Conservation (phyloP, 2,797 vertebrate genomes). For the Sebastiscus albofasciatus region DNA sequence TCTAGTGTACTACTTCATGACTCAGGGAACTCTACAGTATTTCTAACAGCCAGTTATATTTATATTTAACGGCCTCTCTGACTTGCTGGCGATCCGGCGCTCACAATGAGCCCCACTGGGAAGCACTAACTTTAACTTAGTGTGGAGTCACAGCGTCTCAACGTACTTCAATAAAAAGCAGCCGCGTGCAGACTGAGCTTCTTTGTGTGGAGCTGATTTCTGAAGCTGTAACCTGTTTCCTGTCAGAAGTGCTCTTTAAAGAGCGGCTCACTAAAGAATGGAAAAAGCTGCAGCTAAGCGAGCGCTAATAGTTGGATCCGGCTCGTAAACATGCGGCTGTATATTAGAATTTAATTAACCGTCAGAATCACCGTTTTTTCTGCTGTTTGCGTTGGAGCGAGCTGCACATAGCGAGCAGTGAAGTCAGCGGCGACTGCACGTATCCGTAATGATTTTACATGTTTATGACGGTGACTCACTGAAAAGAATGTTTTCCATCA, state of each 20-base stretch:
- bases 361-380: constrained; percentile 42
- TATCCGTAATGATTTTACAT: constrained; percentile 52
- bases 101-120: constrained; percentile 59
- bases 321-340: constrained; percentile 44
- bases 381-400: constrained; percentile 43
- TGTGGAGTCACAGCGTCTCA: constrained; percentile 46
- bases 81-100: neutral
- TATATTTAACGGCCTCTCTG: constrained; percentile 51
- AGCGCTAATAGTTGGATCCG: constrained; percentile 32
- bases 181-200: constrained; percentile 30
- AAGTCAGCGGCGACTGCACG: constrained; percentile 24
- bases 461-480: constrained; percentile 46
- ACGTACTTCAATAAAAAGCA: constrained; percentile 31
- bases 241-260: constrained; percentile 54
- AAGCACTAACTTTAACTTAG: constrained; percentile 34
- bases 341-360: constrained; percentile 50
- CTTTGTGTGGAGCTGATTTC: constrained; percentile 51
- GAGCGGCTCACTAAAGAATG: constrained; percentile 49
- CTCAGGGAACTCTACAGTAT: neutral
- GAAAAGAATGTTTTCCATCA: constrained; percentile 51
- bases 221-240: constrained; percentile 55
- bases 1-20: neutral
- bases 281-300: constrained; percentile 49
- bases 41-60: constrained; percentile 47
- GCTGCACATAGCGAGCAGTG: constrained; percentile 6